These are phyloP conservation scores for Diacarnus erythraeanus DNA, from an alignment of 37 sponge, comb jelly and placozoan genomes.

Conservation along the genomic window DNA sequence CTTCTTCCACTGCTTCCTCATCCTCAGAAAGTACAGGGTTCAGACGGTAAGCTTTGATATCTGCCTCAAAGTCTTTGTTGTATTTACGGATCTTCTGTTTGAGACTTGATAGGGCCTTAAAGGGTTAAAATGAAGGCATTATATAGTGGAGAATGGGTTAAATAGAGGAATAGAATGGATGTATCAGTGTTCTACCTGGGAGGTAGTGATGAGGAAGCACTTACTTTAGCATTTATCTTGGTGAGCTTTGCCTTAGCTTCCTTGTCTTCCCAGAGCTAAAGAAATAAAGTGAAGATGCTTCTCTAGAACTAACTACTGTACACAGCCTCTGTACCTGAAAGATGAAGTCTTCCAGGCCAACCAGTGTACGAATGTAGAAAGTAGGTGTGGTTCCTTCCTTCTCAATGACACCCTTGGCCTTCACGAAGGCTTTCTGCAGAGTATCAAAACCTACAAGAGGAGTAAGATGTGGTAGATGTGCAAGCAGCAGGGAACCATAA, in stretches of 20 bases:
- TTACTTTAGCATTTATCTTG: conserved; percentile 89
- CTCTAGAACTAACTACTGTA: not conserved
- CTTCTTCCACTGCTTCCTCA: conserved; percentile 62
- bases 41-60: conserved; percentile 69
- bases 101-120: conserved; percentile 79
- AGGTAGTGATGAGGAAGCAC: not conserved
- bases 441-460: conserved; percentile 69
- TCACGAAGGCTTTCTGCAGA: conserved; percentile 67
- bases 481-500: no score
- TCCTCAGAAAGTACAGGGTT: conserved; percentile 71
- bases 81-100: conserved; percentile 91
- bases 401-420: conserved; percentile 84
- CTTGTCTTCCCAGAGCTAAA: conserved; percentile 89
- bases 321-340: conserved; percentile 61
- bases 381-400: conserved; percentile 62
- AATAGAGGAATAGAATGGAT: not conserved
- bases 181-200: not conserved
- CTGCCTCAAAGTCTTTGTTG: conserved; percentile 87
- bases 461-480: not conserved
- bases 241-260: conserved; percentile 83
- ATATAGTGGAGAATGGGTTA: not conserved
- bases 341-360: conserved; percentile 90
- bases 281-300: no score
- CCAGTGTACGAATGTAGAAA: conserved; percentile 70
- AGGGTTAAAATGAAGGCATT: no score